Evolutionary conservation across 1,140 invertebrate species (phyloP).

Genomic region (Ooceraea biroi): DNA sequence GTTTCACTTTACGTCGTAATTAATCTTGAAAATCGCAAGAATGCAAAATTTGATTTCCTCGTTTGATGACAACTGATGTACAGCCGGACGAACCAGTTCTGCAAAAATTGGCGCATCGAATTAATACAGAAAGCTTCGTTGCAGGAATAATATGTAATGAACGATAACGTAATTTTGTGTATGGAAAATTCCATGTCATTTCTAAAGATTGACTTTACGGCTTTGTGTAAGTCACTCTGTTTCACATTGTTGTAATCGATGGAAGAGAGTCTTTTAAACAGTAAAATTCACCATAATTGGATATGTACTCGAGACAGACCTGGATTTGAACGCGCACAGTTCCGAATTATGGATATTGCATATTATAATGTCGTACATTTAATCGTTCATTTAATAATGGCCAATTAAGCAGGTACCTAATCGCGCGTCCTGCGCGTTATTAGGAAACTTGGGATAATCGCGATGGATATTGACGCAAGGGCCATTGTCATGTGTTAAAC

Average conservation of each 20-base stretch:
- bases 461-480: conserved; percentile 19
- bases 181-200: neutral
- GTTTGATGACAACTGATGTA: neutral
- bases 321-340: neutral
- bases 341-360: neutral
- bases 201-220: conserved; percentile 4
- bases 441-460: conserved; percentile 12
- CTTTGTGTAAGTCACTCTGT: conserved; percentile 30
- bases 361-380: neutral
- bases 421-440: conserved; percentile 10
- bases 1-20: conserved; percentile 3
- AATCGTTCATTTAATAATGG: conserved; percentile 38
- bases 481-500: conserved; percentile 19
- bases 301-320: neutral
- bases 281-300: neutral
- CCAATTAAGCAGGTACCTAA: conserved; percentile 43
- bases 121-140: neutral
- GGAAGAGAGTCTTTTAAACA: neutral
- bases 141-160: neutral
- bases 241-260: conserved; percentile 6
- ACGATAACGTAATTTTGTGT: neutral
- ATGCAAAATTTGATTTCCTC: neutral
- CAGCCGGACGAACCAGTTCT: too few species aligned
- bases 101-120: neutral
- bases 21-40: neutral